Conservation (phyloP, 1,140 invertebrate genomes). For the Mylabris phalerata region DNA sequence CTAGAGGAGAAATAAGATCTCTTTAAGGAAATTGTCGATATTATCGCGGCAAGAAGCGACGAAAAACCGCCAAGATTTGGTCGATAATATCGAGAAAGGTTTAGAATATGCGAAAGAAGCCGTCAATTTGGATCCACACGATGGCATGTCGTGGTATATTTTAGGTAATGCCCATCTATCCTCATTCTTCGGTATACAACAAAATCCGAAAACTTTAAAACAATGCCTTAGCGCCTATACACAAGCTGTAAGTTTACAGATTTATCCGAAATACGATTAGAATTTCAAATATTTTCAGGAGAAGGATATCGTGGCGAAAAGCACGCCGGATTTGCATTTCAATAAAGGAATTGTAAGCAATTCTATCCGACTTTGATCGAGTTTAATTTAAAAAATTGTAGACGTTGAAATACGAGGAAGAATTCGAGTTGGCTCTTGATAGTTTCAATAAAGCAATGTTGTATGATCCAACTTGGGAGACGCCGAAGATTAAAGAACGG, state of each 20-base stretch:
- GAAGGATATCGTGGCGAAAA: constrained; percentile 63
- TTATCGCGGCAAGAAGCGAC: constrained; percentile 62
- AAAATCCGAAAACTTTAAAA: constrained; percentile 66
- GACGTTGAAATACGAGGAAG: constrained; percentile 76
- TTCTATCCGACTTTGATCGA: too few relatives aligned
- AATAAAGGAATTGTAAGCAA: constrained; percentile 73
- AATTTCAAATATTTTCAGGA: constrained; percentile 48
- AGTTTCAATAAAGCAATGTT: constrained; percentile 58
- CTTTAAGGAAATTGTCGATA: constrained; percentile 78
- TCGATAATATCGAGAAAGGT: constrained; percentile 62
- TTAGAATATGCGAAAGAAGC: constrained; percentile 79
- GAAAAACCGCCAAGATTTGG: constrained; percentile 49
- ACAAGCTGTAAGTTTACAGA: constrained; percentile 60
- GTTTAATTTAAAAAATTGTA: constrained; percentile 39
- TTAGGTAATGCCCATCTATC: constrained; percentile 82
- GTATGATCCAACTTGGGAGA: constrained; percentile 69
- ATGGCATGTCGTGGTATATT: constrained; percentile 80
- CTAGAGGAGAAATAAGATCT: constrained; percentile 70
- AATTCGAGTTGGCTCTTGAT: constrained; percentile 62
- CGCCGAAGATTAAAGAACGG: constrained; percentile 53
- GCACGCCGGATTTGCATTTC: constrained; percentile 75
- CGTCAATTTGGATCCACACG: constrained; percentile 68
- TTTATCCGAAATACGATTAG: constrained; percentile 10
- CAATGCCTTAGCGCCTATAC: constrained; percentile 73
- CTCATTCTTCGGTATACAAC: constrained; percentile 68